These are phyloP conservation scores for Brachypalpus laphriformis DNA, from an alignment of 2,888 invertebrate species.

Conservation along the genomic window DNA sequence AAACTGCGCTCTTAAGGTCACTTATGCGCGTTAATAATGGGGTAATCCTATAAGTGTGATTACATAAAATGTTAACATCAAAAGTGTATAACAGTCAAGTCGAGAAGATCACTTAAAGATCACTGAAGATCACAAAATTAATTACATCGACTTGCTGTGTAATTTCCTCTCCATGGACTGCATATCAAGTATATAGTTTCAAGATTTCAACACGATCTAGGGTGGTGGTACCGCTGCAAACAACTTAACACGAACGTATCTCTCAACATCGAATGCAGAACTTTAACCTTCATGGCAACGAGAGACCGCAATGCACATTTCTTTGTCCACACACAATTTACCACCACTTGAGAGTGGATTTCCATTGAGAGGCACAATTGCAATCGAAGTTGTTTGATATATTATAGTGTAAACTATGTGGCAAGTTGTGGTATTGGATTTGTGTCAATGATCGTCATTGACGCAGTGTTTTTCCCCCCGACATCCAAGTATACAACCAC, in stretches of 20 bases:
- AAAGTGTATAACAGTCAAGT: not conserved
- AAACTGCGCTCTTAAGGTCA: constrained; percentile 47
- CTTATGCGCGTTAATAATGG: constrained; percentile 9
- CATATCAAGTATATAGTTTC: not conserved
- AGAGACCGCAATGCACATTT: constrained; percentile 11
- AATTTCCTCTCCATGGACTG: constrained; percentile 27
- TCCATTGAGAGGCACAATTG: not conserved
- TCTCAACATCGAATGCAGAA: constrained; percentile 52
- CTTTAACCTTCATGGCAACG: constrained; percentile 48
- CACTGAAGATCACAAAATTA: constrained; percentile 29
- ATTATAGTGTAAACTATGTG: constrained; percentile 10
- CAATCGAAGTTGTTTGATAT: constrained; percentile 27
- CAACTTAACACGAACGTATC: constrained; percentile 22
- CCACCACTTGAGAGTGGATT: constrained; percentile 28
- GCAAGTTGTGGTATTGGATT: constrained; percentile 44
- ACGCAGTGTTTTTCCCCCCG: not conserved
- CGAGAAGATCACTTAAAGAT: constrained; percentile 39
- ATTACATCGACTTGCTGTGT: constrained; percentile 9
- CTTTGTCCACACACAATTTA: constrained; percentile 22
- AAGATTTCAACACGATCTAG: constrained; percentile 13
- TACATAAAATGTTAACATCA: constrained; percentile 4
- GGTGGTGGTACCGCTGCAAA: not conserved
- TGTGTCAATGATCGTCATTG: constrained; percentile 65
- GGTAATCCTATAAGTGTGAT: not conserved
- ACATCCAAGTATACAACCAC: constrained; percentile 8